These are phyloP conservation scores for Australoheros facetus DNA, from an alignment of 2,797 vertebrate species.

Conservation along the genomic window DNA sequence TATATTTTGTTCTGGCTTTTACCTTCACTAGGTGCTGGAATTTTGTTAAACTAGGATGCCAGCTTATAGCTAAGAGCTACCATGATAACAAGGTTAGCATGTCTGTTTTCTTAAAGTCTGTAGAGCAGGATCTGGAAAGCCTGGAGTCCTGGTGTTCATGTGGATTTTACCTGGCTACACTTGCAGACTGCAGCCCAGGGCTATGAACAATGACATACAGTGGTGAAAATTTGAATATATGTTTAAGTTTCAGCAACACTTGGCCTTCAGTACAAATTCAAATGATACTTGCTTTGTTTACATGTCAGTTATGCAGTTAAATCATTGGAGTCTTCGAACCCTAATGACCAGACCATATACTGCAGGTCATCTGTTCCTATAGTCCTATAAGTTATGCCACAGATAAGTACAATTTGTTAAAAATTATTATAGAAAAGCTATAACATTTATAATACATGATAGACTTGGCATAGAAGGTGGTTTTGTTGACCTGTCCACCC, in stretches of 20 bases:
- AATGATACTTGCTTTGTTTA: neutral
- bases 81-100: neutral
- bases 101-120: neutral
- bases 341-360: neutral
- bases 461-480: neutral
- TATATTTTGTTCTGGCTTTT: slow-evolving; percentile 3
- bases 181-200: neutral
- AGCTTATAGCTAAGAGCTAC: neutral
- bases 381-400: no score
- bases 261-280: neutral
- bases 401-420: neutral
- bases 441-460: neutral
- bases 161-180: neutral
- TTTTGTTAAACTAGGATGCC: slow-evolving; percentile 1
- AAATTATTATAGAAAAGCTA: neutral
- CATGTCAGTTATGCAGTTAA: fast-evolving
- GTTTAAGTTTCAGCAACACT: neutral
- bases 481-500: neutral
- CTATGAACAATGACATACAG: neutral
- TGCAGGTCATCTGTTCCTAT: neutral
- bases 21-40: neutral
- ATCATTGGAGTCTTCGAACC: neutral
- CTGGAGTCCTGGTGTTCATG: neutral
- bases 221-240: neutral
- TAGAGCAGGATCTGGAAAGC: neutral